Base-by-base conservation (phyloP, 2,888 invertebrate genomes). In the Drosophila kanekoi region DNA sequence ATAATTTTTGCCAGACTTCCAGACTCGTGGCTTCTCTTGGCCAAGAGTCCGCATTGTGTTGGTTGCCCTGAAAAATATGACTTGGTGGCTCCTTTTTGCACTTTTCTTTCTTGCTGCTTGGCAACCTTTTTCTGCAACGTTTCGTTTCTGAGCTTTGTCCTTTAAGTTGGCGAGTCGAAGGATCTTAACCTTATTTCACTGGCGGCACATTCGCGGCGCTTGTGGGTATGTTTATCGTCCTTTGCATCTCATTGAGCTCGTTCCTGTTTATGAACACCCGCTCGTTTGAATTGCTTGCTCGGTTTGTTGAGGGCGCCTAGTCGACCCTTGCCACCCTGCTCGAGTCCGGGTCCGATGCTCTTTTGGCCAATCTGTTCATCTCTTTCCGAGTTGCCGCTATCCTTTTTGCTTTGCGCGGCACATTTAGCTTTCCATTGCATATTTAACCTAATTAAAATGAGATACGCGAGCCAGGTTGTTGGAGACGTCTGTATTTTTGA, bases 171-270 rank as follows among this genome's bases (percentile, higher is more conserved):
- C 54, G 45, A 67, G 83, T 66, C 48, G 63, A 78, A 68, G 67
- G 72, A 70, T 73, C 77, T 72, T 72, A 79, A 72, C 80, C 82
- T 82, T 82, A 80, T 82, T 85, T 70, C 44, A 78, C 75, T 69
- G 53, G 59, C 62, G 65, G 74, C 71, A 69, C 77, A 67, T 67
- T 80, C 67, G 68, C 51, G 32, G 37, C 57, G 89, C 79, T 79
- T 75, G 79, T 64, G 72, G 77, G 74, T 75, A 89, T 75, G 77
- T 82, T 89, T 87, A 87, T 89, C 85, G 80, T 80, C 70, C 79
- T 89, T 87, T 87, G 87, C 89, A 87, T 87, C 85, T 87, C 87
- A 87, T 89, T 87, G 87, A 89, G 83, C 81, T 74, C 70, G 77
- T 68, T 86, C 52, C 77, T 64, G 78, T 54, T 75, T 52, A 69